These are phyloP conservation scores for Macropodus opercularis DNA, from an alignment of 2,797 vertebrate genomes.

Conservation along the genomic window DNA sequence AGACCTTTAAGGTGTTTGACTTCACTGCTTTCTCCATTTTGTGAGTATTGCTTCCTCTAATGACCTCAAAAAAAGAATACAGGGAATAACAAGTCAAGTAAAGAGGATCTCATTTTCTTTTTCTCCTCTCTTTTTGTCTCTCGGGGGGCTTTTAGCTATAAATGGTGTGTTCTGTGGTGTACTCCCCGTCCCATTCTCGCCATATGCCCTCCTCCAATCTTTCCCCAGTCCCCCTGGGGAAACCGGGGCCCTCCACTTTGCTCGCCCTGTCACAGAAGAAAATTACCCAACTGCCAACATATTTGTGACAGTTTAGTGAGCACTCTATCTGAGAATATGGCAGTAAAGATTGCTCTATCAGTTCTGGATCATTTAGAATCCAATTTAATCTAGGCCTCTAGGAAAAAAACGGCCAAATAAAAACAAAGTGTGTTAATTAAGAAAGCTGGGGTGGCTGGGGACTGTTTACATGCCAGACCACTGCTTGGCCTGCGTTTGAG, in stretches of 20 bases:
- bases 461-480: slow-evolving; percentile 68
- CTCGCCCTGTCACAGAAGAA: slow-evolving; percentile 64
- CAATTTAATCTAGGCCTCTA: slow-evolving; percentile 80
- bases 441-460: slow-evolving; percentile 64
- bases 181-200: slow-evolving; percentile 59
- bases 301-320: slow-evolving; percentile 76
- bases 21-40: slow-evolving; percentile 49
- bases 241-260: slow-evolving; percentile 57
- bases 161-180: slow-evolving; percentile 62
- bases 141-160: slow-evolving; percentile 65
- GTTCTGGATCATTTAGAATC: slow-evolving; percentile 87
- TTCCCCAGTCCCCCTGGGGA: slow-evolving; percentile 66
- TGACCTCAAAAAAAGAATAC: slow-evolving; percentile 48
- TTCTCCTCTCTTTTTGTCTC: slow-evolving; percentile 53
- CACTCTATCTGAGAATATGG: slow-evolving; percentile 73
- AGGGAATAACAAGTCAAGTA: slow-evolving; percentile 42
- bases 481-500: slow-evolving; percentile 14
- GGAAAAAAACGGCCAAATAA: slow-evolving; percentile 73
- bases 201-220: slow-evolving; percentile 70
- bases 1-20: slow-evolving; percentile 35
- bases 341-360: slow-evolving; percentile 78
- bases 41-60: slow-evolving; percentile 39
- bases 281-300: slow-evolving; percentile 74
- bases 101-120: slow-evolving; percentile 67
- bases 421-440: slow-evolving; percentile 85